phyloP scores from a whole-genome alignment of 2,797 vertebrate genomes.

The Neostethus bicornis region DNA sequence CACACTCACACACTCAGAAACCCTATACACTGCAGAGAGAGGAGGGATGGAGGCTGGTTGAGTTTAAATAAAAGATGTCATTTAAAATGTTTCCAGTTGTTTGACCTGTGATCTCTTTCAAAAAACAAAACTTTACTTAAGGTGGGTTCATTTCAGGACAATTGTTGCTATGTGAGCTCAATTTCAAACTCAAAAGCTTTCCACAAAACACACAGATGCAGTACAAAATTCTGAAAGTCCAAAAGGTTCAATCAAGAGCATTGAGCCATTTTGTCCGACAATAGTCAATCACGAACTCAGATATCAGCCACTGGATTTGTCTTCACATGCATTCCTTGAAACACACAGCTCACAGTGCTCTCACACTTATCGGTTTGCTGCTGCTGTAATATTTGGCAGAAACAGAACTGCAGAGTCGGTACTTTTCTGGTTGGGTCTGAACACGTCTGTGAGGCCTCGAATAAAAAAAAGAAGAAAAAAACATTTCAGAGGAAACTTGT shows the following conservation, averaged over 20 bases:
- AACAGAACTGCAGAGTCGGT: background rate
- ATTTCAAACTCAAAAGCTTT: constrained; percentile 21
- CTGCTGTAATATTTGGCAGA: background rate
- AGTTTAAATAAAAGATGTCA: constrained; percentile 19
- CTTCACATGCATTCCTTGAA: background rate
- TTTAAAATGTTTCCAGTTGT: constrained; percentile 25
- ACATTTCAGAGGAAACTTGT: background rate
- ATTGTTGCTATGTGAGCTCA: constrained; percentile 51
- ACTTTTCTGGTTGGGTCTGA: constrained; percentile 6
- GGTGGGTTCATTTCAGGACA: background rate
- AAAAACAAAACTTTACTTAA: constrained; percentile 42
- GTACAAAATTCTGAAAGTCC: constrained; percentile 25
- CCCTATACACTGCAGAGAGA: constrained; percentile 35
- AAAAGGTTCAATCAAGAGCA: constrained; percentile 18
- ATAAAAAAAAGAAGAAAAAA: background rate
- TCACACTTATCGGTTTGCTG: background rate
- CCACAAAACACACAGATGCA: constrained; percentile 1
- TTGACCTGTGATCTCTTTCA: constrained; percentile 55
- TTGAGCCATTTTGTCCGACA: constrained; percentile 3
- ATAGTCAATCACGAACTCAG: background rate
- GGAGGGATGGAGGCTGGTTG: constrained; percentile 16
- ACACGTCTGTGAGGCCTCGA: constrained; percentile 3
- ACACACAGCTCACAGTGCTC: background rate
- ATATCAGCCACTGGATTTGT: background rate
- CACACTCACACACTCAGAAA: constrained; percentile 9